Conservation (phyloP, 2,888 invertebrate species). For the Allophyes oxyacanthae region DNA sequence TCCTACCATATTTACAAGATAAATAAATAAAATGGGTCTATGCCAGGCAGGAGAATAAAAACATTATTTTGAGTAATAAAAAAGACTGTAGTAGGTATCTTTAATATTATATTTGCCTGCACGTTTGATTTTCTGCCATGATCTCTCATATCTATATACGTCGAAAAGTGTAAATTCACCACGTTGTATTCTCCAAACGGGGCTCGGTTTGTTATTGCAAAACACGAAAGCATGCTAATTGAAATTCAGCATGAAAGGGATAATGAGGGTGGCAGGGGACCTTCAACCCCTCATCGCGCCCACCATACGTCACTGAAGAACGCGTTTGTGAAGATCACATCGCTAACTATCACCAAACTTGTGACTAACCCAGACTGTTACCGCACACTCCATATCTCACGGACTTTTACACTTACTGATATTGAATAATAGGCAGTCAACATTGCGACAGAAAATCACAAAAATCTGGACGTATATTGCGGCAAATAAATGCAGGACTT, state of each 20-base stretch:
- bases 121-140: constrained; percentile 7
- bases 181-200: constrained; percentile 70
- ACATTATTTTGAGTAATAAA: too few species aligned
- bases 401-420: background rate
- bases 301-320: constrained; percentile 73
- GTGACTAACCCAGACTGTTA: constrained; percentile 18
- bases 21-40: too few species aligned
- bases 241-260: constrained; percentile 89
- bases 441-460: too few species aligned
- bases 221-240: constrained; percentile 87
- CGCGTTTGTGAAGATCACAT: constrained; percentile 69
- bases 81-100: too few species aligned
- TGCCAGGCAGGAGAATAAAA: too few species aligned
- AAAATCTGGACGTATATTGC: too few species aligned
- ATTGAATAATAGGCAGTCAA: background rate
- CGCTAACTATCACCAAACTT: constrained; percentile 59
- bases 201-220: constrained; percentile 81
- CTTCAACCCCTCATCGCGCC: constrained; percentile 59
- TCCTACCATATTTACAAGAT: too few species aligned
- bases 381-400: constrained; percentile 8
- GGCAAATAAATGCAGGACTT: too few species aligned
- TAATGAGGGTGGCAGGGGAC: constrained; percentile 78
- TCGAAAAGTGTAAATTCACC: constrained; percentile 31
- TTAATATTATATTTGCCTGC: background rate
- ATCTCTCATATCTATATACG: constrained; percentile 3